Evolutionary conservation across 2,888 invertebrate species (phyloP).

Genomic region (Cryptus armator): DNA sequence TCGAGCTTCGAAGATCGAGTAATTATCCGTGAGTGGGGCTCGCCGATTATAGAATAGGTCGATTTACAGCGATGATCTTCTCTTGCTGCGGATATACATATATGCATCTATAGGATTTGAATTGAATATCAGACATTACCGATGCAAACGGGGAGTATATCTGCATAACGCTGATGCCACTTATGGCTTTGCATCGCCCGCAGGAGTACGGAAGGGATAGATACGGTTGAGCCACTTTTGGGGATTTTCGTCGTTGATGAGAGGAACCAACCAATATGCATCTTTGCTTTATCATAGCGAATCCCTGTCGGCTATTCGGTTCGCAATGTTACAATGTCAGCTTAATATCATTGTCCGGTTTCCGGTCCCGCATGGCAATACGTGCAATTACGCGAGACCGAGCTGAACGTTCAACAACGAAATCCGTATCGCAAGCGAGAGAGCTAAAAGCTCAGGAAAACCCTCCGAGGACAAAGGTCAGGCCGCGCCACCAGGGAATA

Average conservation of each 20-base stretch:
- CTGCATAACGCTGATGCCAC: slow-evolving; percentile 42
- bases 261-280: background rate
- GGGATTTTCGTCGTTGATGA: background rate
- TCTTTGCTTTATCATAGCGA: slow-evolving; percentile 15
- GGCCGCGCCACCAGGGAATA: slow-evolving; percentile 24
- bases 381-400: slow-evolving; percentile 21
- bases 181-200: background rate
- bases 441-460: background rate
- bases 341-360: slow-evolving; percentile 27
- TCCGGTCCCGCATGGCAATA: background rate
- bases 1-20: background rate
- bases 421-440: slow-evolving; percentile 17
- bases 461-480: slow-evolving; percentile 44
- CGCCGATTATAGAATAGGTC: background rate
- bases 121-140: slow-evolving; percentile 37
- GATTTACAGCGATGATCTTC: background rate
- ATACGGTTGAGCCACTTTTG: slow-evolving; percentile 11
- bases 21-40: background rate
- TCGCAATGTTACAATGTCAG: background rate
- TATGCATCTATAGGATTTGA: background rate
- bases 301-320: background rate
- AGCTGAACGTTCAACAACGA: slow-evolving; percentile 38
- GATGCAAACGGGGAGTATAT: slow-evolving; percentile 39
- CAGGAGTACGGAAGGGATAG: background rate
- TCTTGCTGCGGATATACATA: background rate